A percentile compares a stretch with the other conserved stretches of the same genome.
These are phyloP conservation scores for Cyclophora albipunctata DNA, from an alignment of 2,888 invertebrate genomes.

Conservation along the genomic window DNA sequence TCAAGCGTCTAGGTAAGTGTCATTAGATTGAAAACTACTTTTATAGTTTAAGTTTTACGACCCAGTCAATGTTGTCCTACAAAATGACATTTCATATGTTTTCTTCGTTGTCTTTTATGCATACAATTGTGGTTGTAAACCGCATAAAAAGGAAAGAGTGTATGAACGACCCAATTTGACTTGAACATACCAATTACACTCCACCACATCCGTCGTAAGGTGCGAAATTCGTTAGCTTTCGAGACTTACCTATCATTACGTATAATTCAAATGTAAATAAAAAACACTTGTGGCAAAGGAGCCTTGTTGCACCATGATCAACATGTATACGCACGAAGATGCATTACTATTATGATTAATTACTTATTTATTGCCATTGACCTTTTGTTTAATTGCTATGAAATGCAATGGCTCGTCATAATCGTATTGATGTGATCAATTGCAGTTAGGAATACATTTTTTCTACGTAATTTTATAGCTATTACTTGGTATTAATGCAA, in stretches of 20 bases:
- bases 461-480: too few relatives aligned
- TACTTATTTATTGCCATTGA: slow-evolving; percentile 26
- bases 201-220: slow-evolving; percentile 60
- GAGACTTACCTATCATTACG: slow-evolving; percentile 6
- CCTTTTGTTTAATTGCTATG: slow-evolving; percentile 29
- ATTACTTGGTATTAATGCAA: too few relatives aligned
- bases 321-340: too few relatives aligned
- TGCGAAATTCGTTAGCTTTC: slow-evolving; percentile 42
- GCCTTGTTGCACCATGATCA: too few relatives aligned
- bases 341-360: slow-evolving; percentile 16
- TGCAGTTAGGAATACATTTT: slow-evolving; percentile 5
- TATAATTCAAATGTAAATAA: slow-evolving; percentile 5
- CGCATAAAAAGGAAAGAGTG: slow-evolving; percentile 27
- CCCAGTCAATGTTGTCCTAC: too few relatives aligned
- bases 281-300: neutral
- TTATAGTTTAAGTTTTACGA: too few relatives aligned
- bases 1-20: too few relatives aligned
- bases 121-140: slow-evolving; percentile 28
- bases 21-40: too few relatives aligned
- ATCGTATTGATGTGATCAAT: slow-evolving; percentile 17
- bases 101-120: neutral
- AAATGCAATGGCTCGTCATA: slow-evolving; percentile 13
- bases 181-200: slow-evolving; percentile 43
- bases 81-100: too few relatives aligned
- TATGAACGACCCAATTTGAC: slow-evolving; percentile 36